Conservation (phyloP, 2,113 vertebrate genomes). For the Pedionomus torquatus region DNA sequence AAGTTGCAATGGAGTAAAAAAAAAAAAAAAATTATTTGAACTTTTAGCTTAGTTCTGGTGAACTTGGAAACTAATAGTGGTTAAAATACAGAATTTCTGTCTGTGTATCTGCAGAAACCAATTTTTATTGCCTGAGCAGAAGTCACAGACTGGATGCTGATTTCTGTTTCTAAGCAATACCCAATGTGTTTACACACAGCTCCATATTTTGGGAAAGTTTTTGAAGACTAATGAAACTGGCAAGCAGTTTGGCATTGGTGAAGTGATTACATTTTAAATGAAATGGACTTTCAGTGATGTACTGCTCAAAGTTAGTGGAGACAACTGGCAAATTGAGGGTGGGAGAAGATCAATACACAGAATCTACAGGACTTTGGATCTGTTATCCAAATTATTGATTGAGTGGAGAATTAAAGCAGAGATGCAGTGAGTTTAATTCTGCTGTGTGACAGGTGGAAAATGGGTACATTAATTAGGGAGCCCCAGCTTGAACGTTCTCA, state of each 20-base stretch:
- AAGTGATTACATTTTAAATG: constrained; percentile 61
- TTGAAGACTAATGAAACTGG: constrained; percentile 41
- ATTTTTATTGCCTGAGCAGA: background rate
- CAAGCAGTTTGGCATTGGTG: background rate
- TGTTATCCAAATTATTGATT: constrained; percentile 65
- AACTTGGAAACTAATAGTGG: background rate
- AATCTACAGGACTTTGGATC: constrained; percentile 62
- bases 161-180: constrained; percentile 4
- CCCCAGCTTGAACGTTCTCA: constrained; percentile 35
- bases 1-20: background rate
- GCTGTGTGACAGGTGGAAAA: constrained; percentile 67
- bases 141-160: background rate
- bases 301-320: constrained; percentile 52
- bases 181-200: background rate
- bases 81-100: background rate
- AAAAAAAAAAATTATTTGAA: background rate
- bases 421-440: constrained; percentile 67
- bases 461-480: constrained; percentile 66
- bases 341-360: constrained; percentile 64
- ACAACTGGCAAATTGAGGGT: constrained; percentile 61
- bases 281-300: constrained; percentile 48
- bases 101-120: background rate
- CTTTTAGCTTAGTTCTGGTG: background rate
- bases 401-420: constrained; percentile 60
- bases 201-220: constrained; percentile 45